These are phyloP conservation scores for Lophius americanus DNA, from an alignment of 2,797 vertebrate genomes.

Conservation along the genomic window DNA sequence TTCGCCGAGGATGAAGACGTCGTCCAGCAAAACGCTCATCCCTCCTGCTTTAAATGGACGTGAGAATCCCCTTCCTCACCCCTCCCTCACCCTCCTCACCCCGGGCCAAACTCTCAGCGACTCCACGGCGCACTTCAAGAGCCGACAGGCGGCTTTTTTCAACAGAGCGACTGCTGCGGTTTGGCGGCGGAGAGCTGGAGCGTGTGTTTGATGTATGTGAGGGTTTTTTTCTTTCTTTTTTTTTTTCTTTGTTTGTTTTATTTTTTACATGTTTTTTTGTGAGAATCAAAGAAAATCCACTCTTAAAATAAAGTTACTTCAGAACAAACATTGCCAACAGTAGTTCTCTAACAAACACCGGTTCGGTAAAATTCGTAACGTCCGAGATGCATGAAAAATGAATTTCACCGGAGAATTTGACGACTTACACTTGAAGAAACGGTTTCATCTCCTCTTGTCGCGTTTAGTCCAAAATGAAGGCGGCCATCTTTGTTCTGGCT, in stretches of 20 bases:
- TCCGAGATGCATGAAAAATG: too few species aligned
- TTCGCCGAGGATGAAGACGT: constrained; percentile 90
- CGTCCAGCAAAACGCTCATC: constrained; percentile 82
- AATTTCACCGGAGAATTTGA: too few species aligned
- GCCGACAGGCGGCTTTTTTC: constrained; percentile 84
- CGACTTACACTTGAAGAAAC: too few species aligned
- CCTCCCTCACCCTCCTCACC: background rate
- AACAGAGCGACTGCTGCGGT: constrained; percentile 85
- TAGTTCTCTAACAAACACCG: constrained; percentile 70
- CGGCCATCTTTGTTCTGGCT: too few species aligned
- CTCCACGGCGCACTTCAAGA: constrained; percentile 88
- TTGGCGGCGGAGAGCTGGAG: constrained; percentile 88
- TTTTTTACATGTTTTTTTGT: constrained; percentile 33
- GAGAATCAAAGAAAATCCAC: constrained; percentile 64
- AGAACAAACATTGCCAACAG: constrained; percentile 89
- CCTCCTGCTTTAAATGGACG: constrained; percentile 88
- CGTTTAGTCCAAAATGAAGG: too few species aligned
- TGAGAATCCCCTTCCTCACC: constrained; percentile 4
- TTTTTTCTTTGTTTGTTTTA: constrained; percentile 88
- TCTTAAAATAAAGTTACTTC: constrained; percentile 67
- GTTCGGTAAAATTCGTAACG: too few species aligned
- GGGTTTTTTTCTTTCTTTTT: constrained; percentile 58
- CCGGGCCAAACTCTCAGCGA: constrained; percentile 83
- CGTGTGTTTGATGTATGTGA: constrained; percentile 79
- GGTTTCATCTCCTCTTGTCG: too few species aligned